Evolutionary conservation across 2,113 vertebrate genomes (phyloP), one percentile per base, ranked within the genome.

Genomic region (Struthidea cinerea): DNA sequence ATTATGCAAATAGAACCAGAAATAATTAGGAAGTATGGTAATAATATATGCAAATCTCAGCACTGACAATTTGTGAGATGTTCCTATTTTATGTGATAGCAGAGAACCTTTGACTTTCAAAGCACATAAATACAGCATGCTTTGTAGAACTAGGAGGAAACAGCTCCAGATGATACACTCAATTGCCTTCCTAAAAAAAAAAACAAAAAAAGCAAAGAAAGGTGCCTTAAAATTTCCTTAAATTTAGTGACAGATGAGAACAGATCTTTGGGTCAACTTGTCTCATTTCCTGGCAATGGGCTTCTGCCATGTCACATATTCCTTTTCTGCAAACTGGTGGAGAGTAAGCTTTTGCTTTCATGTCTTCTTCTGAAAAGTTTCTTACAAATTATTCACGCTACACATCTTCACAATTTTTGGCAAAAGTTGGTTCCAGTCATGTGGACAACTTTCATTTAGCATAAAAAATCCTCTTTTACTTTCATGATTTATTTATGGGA

Each of bases 21-120:
- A 97, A 94, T 96, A 96, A 96, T 96, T 93, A 91, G 26, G 35
- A 96, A 90, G n/a, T 83, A 74, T 81, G 82, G 50, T 81, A 94
- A 92, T 93, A 53, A 75, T 84, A 78, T n/a, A 88, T 80, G 76
- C 64, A 93, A 83, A 90, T 87, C 53, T 12, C 32, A 81, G 17
- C 24, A n/a, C 63, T 67, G 93, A 64, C n/a, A 82, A 77, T 90
- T 79, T 92, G 39, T 87, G 52, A 83, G 55, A 53, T 87, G 32
- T 28, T 93, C 35, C 20, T 56, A 28, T 94, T 93, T 94, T 84
- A 49, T 87, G 32, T 67, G 68, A 69, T 64, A 73, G 44, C 22
- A 78, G 59, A 84, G 17, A 74, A 24, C 23, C 19, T 32, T 93
- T 76, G 47, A 67, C 46, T 78, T 87, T 92, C 75, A 94, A 89